A percentile compares a stretch with the other conserved stretches of the same genome.
phyloP scores from a whole-genome alignment of 2,113 vertebrate genomes.

The Pygoscelis antarcticus region DNA sequence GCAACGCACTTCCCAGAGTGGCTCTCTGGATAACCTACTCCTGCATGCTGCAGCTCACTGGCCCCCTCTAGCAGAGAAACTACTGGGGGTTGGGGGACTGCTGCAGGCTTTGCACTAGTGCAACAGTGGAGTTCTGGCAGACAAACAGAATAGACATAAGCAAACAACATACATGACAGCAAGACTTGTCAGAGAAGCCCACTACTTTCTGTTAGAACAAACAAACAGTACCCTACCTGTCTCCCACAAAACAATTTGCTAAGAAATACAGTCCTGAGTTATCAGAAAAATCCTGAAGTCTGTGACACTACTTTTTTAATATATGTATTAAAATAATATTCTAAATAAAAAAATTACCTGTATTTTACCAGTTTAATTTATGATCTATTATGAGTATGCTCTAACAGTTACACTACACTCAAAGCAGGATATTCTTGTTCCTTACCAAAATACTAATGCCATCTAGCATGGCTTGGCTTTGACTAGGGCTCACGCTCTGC shows the following conservation, averaged over 20 bases:
- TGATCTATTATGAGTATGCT: not conserved
- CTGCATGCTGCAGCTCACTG: not conserved
- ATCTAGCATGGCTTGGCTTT: not conserved
- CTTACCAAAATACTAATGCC: not conserved
- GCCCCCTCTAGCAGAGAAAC: not conserved
- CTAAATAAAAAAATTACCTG: not conserved
- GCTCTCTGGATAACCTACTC: not conserved
- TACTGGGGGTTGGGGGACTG: rapidly evolving
- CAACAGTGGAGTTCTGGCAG: rapidly evolving
- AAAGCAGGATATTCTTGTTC: not conserved
- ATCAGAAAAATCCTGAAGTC: not conserved
- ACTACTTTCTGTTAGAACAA: not conserved
- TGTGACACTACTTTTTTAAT: not conserved
- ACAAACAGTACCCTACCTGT: no score
- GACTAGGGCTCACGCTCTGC: not conserved
- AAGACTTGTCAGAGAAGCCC: not conserved
- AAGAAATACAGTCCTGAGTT: not conserved
- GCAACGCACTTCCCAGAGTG: not conserved
- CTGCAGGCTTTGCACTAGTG: no score
- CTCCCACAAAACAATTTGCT: not conserved
- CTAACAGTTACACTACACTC: not conserved
- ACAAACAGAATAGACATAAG: rapidly evolving
- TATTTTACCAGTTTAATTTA: not conserved
- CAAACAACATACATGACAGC: rapidly evolving
- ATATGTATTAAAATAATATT: not conserved